phyloP scores from a whole-genome alignment of 2,113 vertebrate genomes.

The Hipposideros armiger region DNA sequence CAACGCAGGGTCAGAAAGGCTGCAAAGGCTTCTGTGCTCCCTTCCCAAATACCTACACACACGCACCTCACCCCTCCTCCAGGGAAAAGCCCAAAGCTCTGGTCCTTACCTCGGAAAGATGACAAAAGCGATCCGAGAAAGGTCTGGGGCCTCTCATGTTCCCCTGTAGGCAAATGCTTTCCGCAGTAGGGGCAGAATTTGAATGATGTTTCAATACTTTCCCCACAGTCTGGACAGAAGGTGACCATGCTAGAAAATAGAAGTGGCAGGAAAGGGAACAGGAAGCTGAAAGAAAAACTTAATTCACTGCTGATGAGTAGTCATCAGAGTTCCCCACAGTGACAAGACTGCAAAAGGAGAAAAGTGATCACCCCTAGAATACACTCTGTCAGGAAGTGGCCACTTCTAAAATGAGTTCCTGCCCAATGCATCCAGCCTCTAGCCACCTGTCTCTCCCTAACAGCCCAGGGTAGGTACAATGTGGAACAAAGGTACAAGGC shows the following conservation, averaged over 20 bases:
- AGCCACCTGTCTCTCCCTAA: background rate
- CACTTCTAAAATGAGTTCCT: background rate
- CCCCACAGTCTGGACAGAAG: constrained; percentile 93
- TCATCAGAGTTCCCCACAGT: background rate
- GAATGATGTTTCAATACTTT: constrained; percentile 88
- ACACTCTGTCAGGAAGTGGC: background rate
- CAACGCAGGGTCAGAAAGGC: background rate
- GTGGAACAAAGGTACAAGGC: background rate
- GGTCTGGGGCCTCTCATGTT: background rate
- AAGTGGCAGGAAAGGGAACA: background rate
- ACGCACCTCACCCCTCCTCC: background rate
- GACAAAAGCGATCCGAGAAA: background rate
- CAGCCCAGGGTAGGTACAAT: background rate
- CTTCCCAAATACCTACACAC: rapidly evolving
- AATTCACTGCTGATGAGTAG: rapidly evolving
- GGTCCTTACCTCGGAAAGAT: constrained; percentile 67
- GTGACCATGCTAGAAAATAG: constrained; percentile 84
- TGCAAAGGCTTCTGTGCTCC: background rate
- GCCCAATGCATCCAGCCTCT: background rate
- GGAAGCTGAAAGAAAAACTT: background rate
- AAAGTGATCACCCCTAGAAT: background rate
- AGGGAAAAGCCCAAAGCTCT: background rate
- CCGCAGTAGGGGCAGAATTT: constrained; percentile 94
- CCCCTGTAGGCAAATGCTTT: constrained; percentile 83
- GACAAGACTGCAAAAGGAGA: background rate